These are phyloP conservation scores for Xestia ashworthii DNA, from an alignment of 2,888 invertebrate species.

Conservation along the genomic window DNA sequence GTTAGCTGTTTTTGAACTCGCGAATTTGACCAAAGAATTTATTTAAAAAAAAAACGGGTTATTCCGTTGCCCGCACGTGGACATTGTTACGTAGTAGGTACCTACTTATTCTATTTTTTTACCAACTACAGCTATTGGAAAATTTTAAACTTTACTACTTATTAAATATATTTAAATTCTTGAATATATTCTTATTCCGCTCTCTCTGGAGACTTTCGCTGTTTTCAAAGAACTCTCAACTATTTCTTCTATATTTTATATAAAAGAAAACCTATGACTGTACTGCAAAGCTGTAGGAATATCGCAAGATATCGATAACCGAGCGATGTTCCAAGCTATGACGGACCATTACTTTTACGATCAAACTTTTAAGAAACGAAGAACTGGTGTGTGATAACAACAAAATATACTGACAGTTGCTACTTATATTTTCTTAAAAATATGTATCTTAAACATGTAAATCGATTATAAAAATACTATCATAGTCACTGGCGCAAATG, in stretches of 20 bases:
- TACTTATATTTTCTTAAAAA: slow-evolving; percentile 2
- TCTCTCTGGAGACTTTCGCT: neutral
- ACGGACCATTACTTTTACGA: slow-evolving; percentile 27
- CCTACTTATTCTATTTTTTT: neutral
- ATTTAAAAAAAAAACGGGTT: slow-evolving; percentile 18
- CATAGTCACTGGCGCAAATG: neutral
- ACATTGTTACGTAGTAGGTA: neutral
- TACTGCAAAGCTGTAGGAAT: neutral
- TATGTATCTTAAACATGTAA: neutral
- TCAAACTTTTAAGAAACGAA: slow-evolving; percentile 20
- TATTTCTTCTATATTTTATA: neutral
- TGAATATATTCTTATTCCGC: neutral
- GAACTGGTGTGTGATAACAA: slow-evolving; percentile 15
- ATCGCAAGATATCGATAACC: slow-evolving; percentile 9
- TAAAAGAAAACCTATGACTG: neutral
- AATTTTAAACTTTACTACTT: neutral
- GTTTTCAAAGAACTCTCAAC: neutral
- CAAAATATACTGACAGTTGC: neutral
- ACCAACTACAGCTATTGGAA: neutral
- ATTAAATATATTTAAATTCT: neutral
- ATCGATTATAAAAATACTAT: neutral
- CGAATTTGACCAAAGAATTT: slow-evolving; percentile 5
- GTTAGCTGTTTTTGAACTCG: slow-evolving; percentile 45
- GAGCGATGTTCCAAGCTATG: slow-evolving; percentile 20
- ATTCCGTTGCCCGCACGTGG: neutral